Conservation (phyloP, 2,888 invertebrate species). For the Slavum lentiscoides region DNA sequence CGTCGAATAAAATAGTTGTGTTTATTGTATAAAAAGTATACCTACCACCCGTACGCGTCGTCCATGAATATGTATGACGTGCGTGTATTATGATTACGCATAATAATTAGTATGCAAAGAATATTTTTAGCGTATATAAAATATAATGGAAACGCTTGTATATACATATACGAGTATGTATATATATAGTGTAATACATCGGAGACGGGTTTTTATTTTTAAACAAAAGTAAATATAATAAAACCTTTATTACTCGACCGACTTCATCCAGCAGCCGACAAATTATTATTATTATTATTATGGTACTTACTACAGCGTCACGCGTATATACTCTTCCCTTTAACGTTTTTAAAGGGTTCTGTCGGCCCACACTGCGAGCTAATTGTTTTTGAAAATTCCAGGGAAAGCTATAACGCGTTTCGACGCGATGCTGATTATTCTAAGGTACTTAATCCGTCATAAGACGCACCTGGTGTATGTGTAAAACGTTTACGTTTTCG, state of each 20-base stretch:
- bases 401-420: not conserved
- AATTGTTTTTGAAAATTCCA: slow-evolving; percentile 33
- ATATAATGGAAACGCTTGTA: not conserved
- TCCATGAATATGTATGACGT: not conserved
- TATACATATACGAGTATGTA: too few species aligned
- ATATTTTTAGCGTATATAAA: not conserved
- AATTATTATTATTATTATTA: slow-evolving; percentile 27
- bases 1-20: not conserved
- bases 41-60: not conserved
- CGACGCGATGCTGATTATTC: not conserved
- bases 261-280: not conserved
- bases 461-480: slow-evolving; percentile 12
- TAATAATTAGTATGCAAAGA: slow-evolving; percentile 14
- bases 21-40: too few species aligned
- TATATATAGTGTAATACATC: not conserved
- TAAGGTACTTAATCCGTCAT: slow-evolving; percentile 4
- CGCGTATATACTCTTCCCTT: not conserved
- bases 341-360: slow-evolving; percentile 9
- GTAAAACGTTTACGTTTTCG: slow-evolving; percentile 6
- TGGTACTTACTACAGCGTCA: not conserved
- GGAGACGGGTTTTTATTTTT: slow-evolving; percentile 11
- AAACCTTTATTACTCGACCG: slow-evolving; percentile 32
- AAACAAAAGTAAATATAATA: slow-evolving; percentile 29
- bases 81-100: not conserved
- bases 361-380: not conserved